Base-by-base conservation (phyloP, 2,888 invertebrate genomes). In the Oscheius sp. region DNA sequence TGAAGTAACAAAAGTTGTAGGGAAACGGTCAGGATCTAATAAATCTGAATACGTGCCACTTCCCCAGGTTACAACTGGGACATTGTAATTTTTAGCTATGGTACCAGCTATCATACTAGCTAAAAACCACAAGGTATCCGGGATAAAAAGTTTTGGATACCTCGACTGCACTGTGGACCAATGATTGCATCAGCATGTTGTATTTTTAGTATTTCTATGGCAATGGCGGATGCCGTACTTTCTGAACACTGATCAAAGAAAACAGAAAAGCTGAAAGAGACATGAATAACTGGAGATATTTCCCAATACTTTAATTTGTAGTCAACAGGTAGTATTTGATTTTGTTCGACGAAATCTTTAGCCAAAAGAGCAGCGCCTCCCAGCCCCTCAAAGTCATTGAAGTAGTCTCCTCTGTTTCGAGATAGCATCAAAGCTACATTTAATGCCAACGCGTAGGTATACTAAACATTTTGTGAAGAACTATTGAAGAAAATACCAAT, bases 191-290 rank as follows among this genome's bases (percentile, higher is more conserved):
- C 66, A 0, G 52, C 49, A 6, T 27, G 25, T 29, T 7, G n/a
- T 7, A 18, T 18, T 27, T 52, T 52, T 27, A 66, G 25, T 6
- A 27, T n/a, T 3, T 52, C n/a, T n/a, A 66, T 21, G 6, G 27
- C 49, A 52, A 52, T 18, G 0, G 46, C 29, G 0, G 66, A 16
- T 1, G 25, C 66, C n/a, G 13, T 2, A 16, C 27, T 25, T 66
- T 66, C 66, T 18, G n/a, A 12, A 5, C 66, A 66, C 27, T 66
- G 66, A 29, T 66, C 66, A 21, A 66, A 66, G 18, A 52, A 66
- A 16, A 35, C 9, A 12, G 66, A 52, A 29, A 66, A 66, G 35
- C 66, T 66, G 23, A 41, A 61, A 43, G 21, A 5, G n/a, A 3
- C 21, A n/a, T n/a, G 21, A 45, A 18, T 63, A 7, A 45, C 25